Conservation (phyloP, 1,140 invertebrate genomes). For the Hermetia illucens region DNA sequence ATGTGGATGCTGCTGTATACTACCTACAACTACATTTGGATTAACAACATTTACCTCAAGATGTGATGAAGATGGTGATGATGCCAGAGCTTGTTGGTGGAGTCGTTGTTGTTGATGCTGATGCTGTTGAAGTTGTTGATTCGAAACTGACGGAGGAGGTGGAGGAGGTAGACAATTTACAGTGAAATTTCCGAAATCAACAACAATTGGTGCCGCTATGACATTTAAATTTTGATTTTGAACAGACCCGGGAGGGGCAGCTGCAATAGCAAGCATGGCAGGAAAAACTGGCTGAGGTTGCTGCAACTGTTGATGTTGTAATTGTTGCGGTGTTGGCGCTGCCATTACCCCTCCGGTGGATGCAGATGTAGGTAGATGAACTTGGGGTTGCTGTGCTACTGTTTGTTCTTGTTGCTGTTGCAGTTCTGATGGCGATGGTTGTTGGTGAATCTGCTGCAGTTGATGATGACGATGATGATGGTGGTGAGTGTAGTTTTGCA, state of each 20-base stretch:
- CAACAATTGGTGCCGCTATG: conserved; percentile 9
- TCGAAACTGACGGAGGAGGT: conserved; percentile 4
- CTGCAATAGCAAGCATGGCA: conserved; percentile 6
- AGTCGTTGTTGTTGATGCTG: no score
- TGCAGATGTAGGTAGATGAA: not conserved
- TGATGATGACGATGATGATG: no score
- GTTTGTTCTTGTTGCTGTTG: not conserved
- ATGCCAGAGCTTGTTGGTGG: no score
- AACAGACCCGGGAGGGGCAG: conserved; percentile 3
- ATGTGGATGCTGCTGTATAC: no score
- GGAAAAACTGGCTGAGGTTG: conserved; percentile 6
- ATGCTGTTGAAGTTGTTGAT: no score
- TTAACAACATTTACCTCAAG: no score
- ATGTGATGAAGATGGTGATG: no score
- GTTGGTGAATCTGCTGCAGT: no score
- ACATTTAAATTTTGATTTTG: conserved; percentile 10
- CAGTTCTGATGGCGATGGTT: not conserved
- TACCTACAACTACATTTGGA: no score
- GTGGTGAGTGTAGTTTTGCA: not conserved
- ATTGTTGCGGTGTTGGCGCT: conserved; percentile 3
- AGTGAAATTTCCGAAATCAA: conserved; percentile 9
- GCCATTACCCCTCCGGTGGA: not conserved
- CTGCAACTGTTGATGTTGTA: not conserved
- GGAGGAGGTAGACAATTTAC: conserved; percentile 7
- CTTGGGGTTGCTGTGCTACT: conserved; percentile 1